A percentile compares a stretch with the other conserved stretches of the same genome.
phyloP scores from a whole-genome alignment of 2,888 invertebrate genomes.

The Drosophila borborema region DNA sequence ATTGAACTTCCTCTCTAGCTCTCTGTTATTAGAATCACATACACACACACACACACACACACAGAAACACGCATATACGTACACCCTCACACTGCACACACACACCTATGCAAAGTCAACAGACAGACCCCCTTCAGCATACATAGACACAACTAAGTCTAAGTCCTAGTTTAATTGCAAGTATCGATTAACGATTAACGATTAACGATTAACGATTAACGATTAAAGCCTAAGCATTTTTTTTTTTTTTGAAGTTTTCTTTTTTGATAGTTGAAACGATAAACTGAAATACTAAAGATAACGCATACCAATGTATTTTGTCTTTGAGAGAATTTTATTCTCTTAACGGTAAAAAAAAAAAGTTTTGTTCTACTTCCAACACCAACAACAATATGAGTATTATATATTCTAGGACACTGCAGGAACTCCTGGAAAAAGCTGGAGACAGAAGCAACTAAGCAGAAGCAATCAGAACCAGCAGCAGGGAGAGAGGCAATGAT shows the following conservation, averaged over 20 bases:
- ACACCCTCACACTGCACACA: not conserved
- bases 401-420: no score
- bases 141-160: slow-evolving; percentile 62
- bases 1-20: slow-evolving; percentile 53
- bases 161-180: slow-evolving; percentile 66
- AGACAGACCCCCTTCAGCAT: slow-evolving; percentile 23
- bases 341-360: no score
- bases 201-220: slow-evolving; percentile 65
- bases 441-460: no score
- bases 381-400: no score
- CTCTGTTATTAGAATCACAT: slow-evolving; percentile 43
- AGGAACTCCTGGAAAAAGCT: no score
- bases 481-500: no score
- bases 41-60: not conserved
- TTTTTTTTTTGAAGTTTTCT: slow-evolving; percentile 37
- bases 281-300: slow-evolving; percentile 56
- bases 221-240: slow-evolving; percentile 60
- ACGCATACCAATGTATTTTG: no score
- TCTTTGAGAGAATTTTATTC: no score
- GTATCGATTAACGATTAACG: slow-evolving; percentile 69
- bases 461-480: no score
- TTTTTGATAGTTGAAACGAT: slow-evolving; percentile 43
- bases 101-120: not conserved
- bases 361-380: no score
- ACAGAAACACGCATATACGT: not conserved